Conservation (phyloP, 2,797 vertebrate species). For the Protosalanx chinensis region DNA sequence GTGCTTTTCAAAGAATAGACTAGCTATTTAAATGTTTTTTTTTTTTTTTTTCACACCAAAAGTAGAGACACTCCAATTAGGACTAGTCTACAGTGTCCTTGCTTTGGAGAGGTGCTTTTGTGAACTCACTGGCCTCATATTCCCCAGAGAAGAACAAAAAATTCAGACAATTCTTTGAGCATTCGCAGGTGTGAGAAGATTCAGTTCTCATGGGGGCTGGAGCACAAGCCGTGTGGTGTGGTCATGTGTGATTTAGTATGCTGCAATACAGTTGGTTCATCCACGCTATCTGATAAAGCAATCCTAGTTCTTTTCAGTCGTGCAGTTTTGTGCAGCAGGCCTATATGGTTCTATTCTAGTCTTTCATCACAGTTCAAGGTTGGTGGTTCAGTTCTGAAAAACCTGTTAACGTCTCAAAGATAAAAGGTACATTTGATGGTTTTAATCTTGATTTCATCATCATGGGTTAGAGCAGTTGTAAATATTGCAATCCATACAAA, state of each 20-base stretch:
- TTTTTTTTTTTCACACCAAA: not conserved
- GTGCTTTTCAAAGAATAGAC: too few relatives aligned
- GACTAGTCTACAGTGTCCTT: not conserved
- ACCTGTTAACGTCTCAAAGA: not conserved
- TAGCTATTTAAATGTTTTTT: not conserved
- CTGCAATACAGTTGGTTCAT: not conserved
- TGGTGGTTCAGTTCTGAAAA: not conserved
- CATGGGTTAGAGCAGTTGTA: not conserved
- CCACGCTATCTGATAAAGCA: not conserved
- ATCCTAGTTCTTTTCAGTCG: not conserved
- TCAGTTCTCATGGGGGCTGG: not conserved
- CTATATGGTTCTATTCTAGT: not conserved
- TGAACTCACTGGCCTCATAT: not conserved
- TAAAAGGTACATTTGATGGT: not conserved
- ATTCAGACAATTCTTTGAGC: slow-evolving; percentile 1
- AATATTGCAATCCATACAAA: not conserved
- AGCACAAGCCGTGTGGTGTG: not conserved
- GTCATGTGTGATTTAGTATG: not conserved
- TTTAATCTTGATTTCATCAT: not conserved
- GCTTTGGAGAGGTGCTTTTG: not conserved
- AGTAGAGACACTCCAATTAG: not conserved
- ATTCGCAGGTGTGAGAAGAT: slow-evolving; percentile 11
- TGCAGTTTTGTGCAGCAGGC: not conserved
- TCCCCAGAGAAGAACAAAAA: not conserved
- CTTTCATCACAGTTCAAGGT: not conserved